Conservation (phyloP, 1,140 invertebrate genomes). For the Battus philenor region DNA sequence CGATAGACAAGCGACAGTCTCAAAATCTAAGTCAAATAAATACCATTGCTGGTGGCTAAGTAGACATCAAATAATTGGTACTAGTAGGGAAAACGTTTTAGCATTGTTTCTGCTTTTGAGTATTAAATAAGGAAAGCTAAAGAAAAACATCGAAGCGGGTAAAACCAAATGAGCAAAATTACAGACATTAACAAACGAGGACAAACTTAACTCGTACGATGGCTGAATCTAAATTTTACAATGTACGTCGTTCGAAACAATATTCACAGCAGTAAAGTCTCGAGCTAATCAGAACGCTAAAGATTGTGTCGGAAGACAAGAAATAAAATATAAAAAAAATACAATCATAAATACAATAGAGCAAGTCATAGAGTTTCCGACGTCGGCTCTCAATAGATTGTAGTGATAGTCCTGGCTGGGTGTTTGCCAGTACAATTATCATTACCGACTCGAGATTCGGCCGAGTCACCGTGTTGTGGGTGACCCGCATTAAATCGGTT, state of each 20-base stretch:
- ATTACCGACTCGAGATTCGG: constrained; percentile 61
- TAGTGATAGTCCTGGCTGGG: constrained; percentile 60
- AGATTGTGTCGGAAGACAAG: constrained; percentile 73
- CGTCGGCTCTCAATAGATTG: constrained; percentile 61
- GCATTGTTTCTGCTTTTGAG: too few relatives aligned
- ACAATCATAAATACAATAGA: constrained; percentile 68
- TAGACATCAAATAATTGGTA: too few relatives aligned
- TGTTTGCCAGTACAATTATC: constrained; percentile 76
- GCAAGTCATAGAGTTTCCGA: constrained; percentile 69
- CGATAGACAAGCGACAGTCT: too few relatives aligned
- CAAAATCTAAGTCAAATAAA: too few relatives aligned
- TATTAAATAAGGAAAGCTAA: too few relatives aligned
- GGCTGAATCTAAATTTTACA: constrained; percentile 28
- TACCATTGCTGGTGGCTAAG: too few relatives aligned
- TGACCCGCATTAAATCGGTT: constrained; percentile 75
- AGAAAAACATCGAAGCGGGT: too few relatives aligned
- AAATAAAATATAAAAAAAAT: constrained; percentile 56
- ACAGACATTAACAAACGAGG: constrained; percentile 19
- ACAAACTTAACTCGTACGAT: constrained; percentile 29
- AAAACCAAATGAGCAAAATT: not conserved
- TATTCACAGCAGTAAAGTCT: constrained; percentile 68
- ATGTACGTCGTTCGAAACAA: constrained; percentile 50
- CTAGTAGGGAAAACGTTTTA: too few relatives aligned
- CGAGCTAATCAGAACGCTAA: constrained; percentile 73
- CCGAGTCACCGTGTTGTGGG: constrained; percentile 64